These are phyloP conservation scores for Tolypeutes matacus DNA, from an alignment of 2,797 vertebrate genomes.

Conservation along the genomic window DNA sequence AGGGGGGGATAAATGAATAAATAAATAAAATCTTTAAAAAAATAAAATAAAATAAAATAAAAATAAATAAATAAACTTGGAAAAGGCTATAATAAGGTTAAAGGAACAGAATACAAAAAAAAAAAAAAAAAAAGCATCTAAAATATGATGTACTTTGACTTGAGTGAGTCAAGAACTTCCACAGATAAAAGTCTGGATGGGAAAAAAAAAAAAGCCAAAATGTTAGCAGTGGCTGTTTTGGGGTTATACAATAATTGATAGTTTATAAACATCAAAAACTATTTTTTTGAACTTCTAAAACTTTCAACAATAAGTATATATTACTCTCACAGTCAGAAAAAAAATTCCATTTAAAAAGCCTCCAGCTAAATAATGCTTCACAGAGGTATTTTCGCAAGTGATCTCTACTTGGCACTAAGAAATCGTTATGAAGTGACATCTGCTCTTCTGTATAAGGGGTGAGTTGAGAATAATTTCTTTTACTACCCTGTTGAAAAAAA, in stretches of 20 bases:
- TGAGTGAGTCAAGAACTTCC: neutral
- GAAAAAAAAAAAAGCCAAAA: neutral
- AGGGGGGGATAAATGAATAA: no score
- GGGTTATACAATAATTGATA: neutral
- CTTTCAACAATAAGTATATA: neutral
- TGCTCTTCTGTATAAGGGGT: neutral
- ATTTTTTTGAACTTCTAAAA: neutral
- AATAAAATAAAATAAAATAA: no score
- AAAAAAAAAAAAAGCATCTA: neutral
- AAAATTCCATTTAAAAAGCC: neutral
- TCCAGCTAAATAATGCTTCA: neutral
- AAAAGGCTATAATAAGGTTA: conserved; percentile 33
- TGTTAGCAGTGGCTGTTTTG: neutral
- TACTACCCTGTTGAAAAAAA: neutral
- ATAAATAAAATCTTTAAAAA: no score
- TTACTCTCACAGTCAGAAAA: neutral
- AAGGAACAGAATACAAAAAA: neutral
- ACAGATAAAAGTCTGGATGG: neutral
- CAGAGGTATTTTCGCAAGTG: neutral
- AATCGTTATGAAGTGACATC: neutral
- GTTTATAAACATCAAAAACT: neutral
- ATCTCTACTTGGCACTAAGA: neutral
- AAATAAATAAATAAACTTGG: no score
- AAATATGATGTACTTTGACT: neutral
- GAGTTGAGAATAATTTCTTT: neutral